Conservation (phyloP, 1,140 invertebrate species). For the Pseudomyrmex concolor region DNA sequence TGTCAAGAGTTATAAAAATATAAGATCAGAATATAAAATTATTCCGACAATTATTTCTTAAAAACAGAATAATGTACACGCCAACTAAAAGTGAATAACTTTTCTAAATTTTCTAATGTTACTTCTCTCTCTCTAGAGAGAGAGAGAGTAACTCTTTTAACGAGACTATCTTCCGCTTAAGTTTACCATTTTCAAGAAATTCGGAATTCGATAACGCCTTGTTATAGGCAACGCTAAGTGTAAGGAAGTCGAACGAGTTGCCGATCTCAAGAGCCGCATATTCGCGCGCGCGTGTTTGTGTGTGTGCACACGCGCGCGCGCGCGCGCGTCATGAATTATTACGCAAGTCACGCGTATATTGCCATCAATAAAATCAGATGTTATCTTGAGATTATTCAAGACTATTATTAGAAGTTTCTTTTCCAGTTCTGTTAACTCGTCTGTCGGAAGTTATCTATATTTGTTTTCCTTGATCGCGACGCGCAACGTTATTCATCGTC, state of each 20-base stretch:
- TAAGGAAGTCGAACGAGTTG: conserved; percentile 9
- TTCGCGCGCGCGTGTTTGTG: not conserved
- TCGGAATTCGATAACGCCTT: conserved; percentile 12
- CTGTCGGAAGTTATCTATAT: not conserved
- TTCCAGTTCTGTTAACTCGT: not conserved
- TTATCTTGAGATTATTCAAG: not conserved
- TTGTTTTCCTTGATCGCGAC: conserved; percentile 5
- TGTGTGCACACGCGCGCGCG: not conserved
- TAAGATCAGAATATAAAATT: not conserved
- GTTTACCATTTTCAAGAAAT: not conserved
- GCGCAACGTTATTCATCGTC: conserved; percentile 12
- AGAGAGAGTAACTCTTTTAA: too few species aligned
- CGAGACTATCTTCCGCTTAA: too few species aligned
- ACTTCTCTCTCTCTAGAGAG: too few species aligned
- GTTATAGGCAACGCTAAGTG: conserved; percentile 26
- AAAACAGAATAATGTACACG: not conserved
- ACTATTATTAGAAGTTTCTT: not conserved
- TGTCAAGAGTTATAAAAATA: conserved; percentile 6
- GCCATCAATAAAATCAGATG: conserved; percentile 2
- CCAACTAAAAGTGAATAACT: too few species aligned
- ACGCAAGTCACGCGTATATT: not conserved
- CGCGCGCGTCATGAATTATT: not conserved
- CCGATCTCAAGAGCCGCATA: not conserved
- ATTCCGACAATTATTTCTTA: conserved; percentile 4
- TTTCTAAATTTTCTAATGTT: too few species aligned